Percentiles rank a stretch among this genome's conserved stretches.
phyloP scores from a whole-genome alignment of 23 tunicate species.

The Ciona savignyi region DNA sequence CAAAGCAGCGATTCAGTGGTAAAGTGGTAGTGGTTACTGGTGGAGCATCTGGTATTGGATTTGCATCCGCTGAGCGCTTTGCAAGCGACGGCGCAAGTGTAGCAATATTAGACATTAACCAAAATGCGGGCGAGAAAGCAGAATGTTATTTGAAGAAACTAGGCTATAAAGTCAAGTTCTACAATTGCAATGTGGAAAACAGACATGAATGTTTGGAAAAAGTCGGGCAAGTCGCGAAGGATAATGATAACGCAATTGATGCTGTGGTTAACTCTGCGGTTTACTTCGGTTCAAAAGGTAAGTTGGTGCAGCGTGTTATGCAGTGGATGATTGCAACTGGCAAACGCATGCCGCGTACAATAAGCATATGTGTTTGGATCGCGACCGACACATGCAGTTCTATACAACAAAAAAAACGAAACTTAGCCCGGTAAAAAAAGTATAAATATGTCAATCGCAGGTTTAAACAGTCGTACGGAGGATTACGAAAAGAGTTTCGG shows the following conservation, averaged over 20 bases:
- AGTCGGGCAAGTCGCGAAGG: conserved; percentile 13
- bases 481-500: too few species aligned
- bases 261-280: conserved; percentile 43
- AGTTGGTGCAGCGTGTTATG: background rate
- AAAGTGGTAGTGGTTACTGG: conserved; percentile 39
- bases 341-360: too few species aligned
- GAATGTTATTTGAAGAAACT: too few species aligned
- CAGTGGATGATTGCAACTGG: too few species aligned
- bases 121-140: too few species aligned
- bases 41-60: conserved; percentile 67
- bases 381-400: too few species aligned
- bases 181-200: conserved; percentile 34
- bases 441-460: too few species aligned
- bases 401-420: too few species aligned
- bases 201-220: conserved; percentile 8
- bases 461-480: too few species aligned
- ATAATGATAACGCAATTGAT: conserved; percentile 22
- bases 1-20: conserved; percentile 24
- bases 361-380: too few species aligned
- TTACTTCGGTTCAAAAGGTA: conserved; percentile 58
- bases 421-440: too few species aligned
- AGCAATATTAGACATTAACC: too few species aligned
- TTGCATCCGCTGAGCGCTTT: conserved; percentile 65
- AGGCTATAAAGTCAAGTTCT: conserved; percentile 25
- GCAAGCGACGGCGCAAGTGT: conserved; percentile 78